Conservation (phyloP, 2,797 vertebrate genomes). For the Enteromius anoplus region DNA sequence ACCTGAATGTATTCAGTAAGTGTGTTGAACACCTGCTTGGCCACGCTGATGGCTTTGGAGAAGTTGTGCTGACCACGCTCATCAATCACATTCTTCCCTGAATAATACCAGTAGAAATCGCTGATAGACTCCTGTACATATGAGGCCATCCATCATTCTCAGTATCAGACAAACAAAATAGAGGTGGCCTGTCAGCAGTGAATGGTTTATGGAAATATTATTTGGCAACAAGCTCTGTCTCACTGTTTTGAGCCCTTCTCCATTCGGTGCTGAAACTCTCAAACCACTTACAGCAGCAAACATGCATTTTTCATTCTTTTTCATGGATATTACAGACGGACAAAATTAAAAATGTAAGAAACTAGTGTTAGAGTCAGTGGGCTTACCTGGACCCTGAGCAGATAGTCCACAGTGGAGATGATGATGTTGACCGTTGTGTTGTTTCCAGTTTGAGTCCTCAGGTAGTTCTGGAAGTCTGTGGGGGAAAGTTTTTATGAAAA, state of each 20-base stretch:
- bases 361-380: not conserved
- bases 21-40: constrained; percentile 96
- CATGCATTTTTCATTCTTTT: not conserved
- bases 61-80: constrained; percentile 89
- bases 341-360: constrained; percentile 11
- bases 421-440: constrained; percentile 97
- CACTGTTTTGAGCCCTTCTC: not conserved
- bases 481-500: constrained; percentile 4
- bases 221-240: constrained; percentile 16
- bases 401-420: constrained; percentile 95
- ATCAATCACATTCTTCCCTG: constrained; percentile 92
- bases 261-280: not conserved
- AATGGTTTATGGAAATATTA: constrained; percentile 24
- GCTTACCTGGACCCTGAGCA: constrained; percentile 90
- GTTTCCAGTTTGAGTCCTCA: constrained; percentile 95
- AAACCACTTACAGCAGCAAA: constrained; percentile 12
- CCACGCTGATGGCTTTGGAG: constrained; percentile 93
- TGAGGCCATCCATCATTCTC: constrained; percentile 18
- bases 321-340: constrained; percentile 3
- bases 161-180: constrained; percentile 37
- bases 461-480: constrained; percentile 93
- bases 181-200: constrained; percentile 29
- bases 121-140: constrained; percentile 90
- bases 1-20: constrained; percentile 98
- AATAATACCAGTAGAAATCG: constrained; percentile 98